These are phyloP conservation scores for Craterocephalus amniculus DNA, from an alignment of 2,797 vertebrate genomes.

Conservation along the genomic window DNA sequence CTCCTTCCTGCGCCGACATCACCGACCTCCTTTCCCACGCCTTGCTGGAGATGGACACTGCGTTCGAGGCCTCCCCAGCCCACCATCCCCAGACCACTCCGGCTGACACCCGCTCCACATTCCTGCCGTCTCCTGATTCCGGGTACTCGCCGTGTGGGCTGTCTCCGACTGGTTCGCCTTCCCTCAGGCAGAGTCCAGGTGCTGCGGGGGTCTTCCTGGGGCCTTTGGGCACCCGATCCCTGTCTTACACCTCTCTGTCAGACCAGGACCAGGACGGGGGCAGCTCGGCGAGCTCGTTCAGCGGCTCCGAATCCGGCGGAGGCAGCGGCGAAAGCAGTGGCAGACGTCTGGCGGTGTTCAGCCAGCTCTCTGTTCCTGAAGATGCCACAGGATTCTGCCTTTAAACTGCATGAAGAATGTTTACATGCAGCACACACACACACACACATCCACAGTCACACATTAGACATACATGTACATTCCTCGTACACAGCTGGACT, in stretches of 20 bases:
- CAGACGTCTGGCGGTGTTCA: conserved; percentile 88
- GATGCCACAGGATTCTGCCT: conserved; percentile 70
- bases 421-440: conserved; percentile 18
- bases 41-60: conserved; percentile 70
- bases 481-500: conserved; percentile 5
- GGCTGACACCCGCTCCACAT: conserved; percentile 62
- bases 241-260: conserved; percentile 86
- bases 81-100: conserved; percentile 45
- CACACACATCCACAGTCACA: not conserved
- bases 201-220: conserved; percentile 33
- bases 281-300: conserved; percentile 84
- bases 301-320: conserved; percentile 79
- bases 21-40: conserved; percentile 73
- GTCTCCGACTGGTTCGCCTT: conserved; percentile 72
- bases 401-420: conserved; percentile 45
- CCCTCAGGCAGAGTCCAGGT: conserved; percentile 65
- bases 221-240: conserved; percentile 74
- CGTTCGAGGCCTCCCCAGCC: conserved; percentile 64
- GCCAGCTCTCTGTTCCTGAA: conserved; percentile 87
- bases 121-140: conserved; percentile 81
- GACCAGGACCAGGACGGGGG: conserved; percentile 86
- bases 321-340: conserved; percentile 65
- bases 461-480: conserved; percentile 9
- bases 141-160: conserved; percentile 75
- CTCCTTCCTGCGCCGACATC: conserved; percentile 69